Conservation (phyloP, 1,140 invertebrate genomes). For the Bombus turneri region DNA sequence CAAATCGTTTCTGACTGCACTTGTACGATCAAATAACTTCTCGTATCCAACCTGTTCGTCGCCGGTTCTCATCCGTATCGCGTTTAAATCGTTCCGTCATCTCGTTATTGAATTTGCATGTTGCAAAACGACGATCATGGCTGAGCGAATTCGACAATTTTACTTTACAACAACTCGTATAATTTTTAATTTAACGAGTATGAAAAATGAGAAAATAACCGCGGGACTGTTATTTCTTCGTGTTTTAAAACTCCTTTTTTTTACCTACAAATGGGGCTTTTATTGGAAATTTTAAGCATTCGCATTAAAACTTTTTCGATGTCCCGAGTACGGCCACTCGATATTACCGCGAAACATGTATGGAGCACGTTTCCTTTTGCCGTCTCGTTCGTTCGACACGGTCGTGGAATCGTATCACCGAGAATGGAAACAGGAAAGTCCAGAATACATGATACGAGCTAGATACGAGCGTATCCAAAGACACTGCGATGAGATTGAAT, state of each 20-base stretch:
- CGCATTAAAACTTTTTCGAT: constrained; percentile 23
- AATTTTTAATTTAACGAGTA: background rate
- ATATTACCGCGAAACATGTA: background rate
- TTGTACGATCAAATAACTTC: background rate
- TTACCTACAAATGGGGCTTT: background rate
- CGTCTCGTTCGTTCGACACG: background rate
- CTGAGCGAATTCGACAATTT: background rate
- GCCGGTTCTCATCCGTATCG: background rate
- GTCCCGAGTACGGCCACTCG: constrained; percentile 5
- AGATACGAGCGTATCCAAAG: constrained; percentile 17
- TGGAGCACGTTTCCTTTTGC: background rate
- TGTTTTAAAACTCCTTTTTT: constrained; percentile 2
- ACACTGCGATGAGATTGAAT: constrained; percentile 48
- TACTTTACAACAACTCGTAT: background rate
- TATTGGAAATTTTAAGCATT: background rate
- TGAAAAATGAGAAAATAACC: background rate
- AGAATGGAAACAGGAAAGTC: background rate
- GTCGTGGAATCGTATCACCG: background rate
- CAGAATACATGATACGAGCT: background rate
- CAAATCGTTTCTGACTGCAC: background rate
- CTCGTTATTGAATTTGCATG: constrained; percentile 25
- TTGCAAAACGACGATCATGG: background rate
- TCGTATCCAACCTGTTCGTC: background rate
- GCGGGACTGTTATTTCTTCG: background rate
- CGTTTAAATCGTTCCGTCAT: background rate